phyloP scores from a whole-genome alignment of 2,113 vertebrate species.

The Pungitius pungitius region DNA sequence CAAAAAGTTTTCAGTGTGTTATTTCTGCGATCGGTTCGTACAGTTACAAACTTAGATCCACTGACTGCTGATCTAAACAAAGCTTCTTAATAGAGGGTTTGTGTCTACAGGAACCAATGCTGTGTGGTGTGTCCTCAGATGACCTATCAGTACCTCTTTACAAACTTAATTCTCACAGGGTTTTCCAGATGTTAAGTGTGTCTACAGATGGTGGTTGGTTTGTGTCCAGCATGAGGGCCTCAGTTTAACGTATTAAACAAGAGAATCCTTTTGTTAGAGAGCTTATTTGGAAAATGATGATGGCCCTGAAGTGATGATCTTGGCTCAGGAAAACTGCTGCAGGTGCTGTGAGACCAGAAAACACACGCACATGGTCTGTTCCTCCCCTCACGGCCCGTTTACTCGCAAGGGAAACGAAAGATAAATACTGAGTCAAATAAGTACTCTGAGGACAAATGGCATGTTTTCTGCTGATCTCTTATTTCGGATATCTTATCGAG shows the following conservation, averaged over 20 bases:
- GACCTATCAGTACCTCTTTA: not conserved
- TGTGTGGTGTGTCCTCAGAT: constrained; percentile 1
- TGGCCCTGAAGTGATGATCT: constrained; percentile 2
- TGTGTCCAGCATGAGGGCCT: not conserved
- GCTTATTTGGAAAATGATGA: constrained; percentile 23
- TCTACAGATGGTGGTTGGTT: constrained; percentile 9
- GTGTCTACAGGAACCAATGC: constrained; percentile 1
- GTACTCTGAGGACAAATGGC: not conserved
- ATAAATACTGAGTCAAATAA: not conserved
- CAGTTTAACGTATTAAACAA: accelerated
- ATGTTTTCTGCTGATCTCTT: not conserved
- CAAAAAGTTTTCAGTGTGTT: not conserved
- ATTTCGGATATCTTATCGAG: not conserved
- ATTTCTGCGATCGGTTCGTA: not conserved
- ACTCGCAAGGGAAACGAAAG: constrained; percentile 3
- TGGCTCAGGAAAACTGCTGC: constrained; percentile 32
- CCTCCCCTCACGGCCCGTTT: constrained; percentile 5
- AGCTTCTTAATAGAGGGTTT: not conserved
- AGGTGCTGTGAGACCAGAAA: constrained; percentile 28
- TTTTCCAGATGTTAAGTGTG: constrained; percentile 18
- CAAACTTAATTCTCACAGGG: not conserved
- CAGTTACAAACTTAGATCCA: not conserved
- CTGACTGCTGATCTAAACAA: not conserved
- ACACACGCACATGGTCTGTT: not conserved
- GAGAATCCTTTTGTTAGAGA: not conserved